Base-by-base conservation (phyloP, 2,113 vertebrate genomes). In the Nothoprocta perdicaria region DNA sequence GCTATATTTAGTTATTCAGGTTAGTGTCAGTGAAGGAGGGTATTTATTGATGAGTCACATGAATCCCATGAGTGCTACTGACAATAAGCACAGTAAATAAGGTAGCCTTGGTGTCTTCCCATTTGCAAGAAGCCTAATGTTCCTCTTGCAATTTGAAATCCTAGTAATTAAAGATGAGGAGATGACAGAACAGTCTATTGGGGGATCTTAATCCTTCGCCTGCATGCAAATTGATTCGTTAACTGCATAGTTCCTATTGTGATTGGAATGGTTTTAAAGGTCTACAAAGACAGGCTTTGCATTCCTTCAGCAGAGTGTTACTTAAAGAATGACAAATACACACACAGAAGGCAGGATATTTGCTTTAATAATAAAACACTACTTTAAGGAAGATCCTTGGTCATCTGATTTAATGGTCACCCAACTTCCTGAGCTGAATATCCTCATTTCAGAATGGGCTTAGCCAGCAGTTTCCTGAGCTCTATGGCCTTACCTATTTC, bases 401-500 rank as follows among this genome's bases (percentile, higher is more conserved):
- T 97, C 97, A 68, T 98, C 98, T 81, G 98, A 98, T 92, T 92
- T 98, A 92, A 98, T 95, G 1, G 84, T 97, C 91, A 98, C 97
- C 17, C 97, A 98, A 85, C 96, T 98, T 72, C 96, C 98, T 75
- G 96, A 97, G 94, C 97, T 98, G 98, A 97, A 53, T 92, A 98
- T 98, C 93, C 95, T 97, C 48, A 98, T 98, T 96, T 98, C 95
- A 3, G 97, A 98, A 88, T 53, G 95, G 60, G 98, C 8, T 94
- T 98, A 45, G 97, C 98, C 13, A 98, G 98, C 0, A 95, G 97
- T 9, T 95, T 98, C 66, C 98, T 98, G 94, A 98, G 98, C 94
- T 98, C 98, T 19, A 97, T 98, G 97, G 98, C 80, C 95, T 98
- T 55, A 96, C 97, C 65, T 97, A 97, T 96, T 98, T 98, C 78